Evolutionary conservation across 2,888 invertebrate species (phyloP).

Genomic region (Acheta domesticus): DNA sequence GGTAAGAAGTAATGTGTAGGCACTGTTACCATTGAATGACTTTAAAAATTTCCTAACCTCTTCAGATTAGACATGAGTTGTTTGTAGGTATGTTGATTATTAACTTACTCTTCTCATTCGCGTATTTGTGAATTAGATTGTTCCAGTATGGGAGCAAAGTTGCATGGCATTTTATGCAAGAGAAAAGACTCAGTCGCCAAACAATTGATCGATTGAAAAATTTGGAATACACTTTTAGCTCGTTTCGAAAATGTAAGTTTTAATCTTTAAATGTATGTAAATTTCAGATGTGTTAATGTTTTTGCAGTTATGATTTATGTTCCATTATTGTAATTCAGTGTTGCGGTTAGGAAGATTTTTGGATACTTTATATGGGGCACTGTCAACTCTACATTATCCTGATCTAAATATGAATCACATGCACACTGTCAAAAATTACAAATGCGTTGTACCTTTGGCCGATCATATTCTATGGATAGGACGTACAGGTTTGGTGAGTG

Average conservation of each 20-base stretch:
- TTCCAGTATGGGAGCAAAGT: constrained; percentile 78
- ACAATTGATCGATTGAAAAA: constrained; percentile 73
- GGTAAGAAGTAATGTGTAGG: no score
- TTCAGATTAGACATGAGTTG: background rate
- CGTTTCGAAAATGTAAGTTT: constrained; percentile 77
- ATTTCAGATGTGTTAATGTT: constrained; percentile 24
- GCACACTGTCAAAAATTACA: constrained; percentile 75
- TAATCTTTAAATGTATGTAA: background rate
- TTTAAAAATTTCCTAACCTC: background rate
- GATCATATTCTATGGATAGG: constrained; percentile 87
- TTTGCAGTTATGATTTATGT: constrained; percentile 28
- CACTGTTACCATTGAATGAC: no score
- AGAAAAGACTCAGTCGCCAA: constrained; percentile 58
- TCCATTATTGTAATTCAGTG: constrained; percentile 57
- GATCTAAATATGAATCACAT: constrained; percentile 67
- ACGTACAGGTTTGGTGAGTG: constrained; percentile 58
- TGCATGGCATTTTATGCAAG: constrained; percentile 73
- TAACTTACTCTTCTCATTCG: no score
- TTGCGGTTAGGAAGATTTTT: constrained; percentile 79
- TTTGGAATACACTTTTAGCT: constrained; percentile 76
- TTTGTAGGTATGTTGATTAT: background rate
- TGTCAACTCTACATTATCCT: constrained; percentile 68
- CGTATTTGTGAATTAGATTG: constrained; percentile 55
- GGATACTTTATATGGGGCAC: constrained; percentile 72
- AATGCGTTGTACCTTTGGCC: constrained; percentile 75